Evolutionary conservation across 1,140 invertebrate species (phyloP).

Genomic region (Drosophila sucinea): DNA sequence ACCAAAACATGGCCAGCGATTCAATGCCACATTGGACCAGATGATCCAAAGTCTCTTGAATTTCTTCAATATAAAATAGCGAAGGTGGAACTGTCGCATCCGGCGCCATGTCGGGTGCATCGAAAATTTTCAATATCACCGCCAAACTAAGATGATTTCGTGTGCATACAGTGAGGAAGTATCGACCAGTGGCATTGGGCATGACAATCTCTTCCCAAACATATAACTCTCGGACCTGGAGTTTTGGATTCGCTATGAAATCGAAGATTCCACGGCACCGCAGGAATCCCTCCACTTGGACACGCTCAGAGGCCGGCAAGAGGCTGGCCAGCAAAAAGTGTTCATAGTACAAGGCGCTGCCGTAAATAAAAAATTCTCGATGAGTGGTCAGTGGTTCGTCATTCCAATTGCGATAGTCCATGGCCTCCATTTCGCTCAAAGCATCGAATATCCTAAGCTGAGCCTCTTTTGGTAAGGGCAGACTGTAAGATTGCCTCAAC

Average conservation of each 20-base stretch:
- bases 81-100: constrained; percentile 78
- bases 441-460: constrained; percentile 91
- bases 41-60: constrained; percentile 88
- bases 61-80: constrained; percentile 86
- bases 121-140: constrained; percentile 89
- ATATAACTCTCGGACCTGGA: constrained; percentile 88
- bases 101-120: constrained; percentile 78
- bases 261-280: constrained; percentile 88
- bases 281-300: constrained; percentile 88
- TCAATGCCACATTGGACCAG: constrained; percentile 87
- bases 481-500: constrained; percentile 56
- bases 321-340: constrained; percentile 89
- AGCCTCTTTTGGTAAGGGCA: constrained; percentile 89
- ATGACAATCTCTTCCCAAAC: constrained; percentile 90
- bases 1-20: constrained; percentile 86
- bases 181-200: constrained; percentile 83
- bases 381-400: constrained; percentile 91
- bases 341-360: constrained; percentile 89
- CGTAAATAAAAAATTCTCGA: constrained; percentile 89
- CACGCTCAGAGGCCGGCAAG: constrained; percentile 87
- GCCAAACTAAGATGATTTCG: constrained; percentile 88
- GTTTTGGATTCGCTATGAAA: constrained; percentile 84
- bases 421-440: constrained; percentile 91
- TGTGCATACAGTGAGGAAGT: constrained; percentile 90
- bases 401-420: constrained; percentile 92